These are phyloP conservation scores for Melanerpes aurifrons DNA, from an alignment of 2,113 vertebrate species.

Conservation along the genomic window DNA sequence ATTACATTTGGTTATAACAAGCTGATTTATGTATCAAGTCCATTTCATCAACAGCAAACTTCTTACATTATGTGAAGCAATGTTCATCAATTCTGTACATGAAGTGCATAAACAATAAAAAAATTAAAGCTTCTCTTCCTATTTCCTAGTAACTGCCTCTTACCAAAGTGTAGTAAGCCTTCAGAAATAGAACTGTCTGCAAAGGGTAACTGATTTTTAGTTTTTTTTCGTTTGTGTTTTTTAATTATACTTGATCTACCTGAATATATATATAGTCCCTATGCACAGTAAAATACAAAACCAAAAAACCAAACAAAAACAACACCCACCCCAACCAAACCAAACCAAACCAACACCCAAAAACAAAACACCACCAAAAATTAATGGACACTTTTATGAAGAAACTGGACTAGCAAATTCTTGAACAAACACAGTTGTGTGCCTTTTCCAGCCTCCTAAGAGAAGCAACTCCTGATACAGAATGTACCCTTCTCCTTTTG, in stretches of 20 bases:
- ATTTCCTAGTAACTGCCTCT: neutral
- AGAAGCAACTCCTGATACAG: neutral
- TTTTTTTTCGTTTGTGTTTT: neutral
- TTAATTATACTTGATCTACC: neutral
- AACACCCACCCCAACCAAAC: no score
- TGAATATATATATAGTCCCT: neutral
- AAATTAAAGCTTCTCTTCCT: neutral
- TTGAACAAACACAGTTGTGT: neutral
- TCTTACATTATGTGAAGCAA: neutral
- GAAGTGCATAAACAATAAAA: neutral
- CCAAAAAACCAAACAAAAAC: neutral
- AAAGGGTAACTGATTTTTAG: neutral
- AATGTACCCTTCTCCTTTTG: neutral
- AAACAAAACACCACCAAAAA: neutral
- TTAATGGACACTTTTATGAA: fast-evolving
- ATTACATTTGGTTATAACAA: neutral
- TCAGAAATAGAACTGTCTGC: neutral
- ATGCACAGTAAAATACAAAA: neutral
- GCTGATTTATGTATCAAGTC: neutral
- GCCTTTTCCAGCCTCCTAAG: neutral
- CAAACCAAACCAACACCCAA: no score
- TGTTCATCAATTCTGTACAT: neutral
- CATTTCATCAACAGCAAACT: neutral
- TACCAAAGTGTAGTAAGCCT: neutral
- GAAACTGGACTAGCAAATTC: neutral